Evolutionary conservation across 2,797 vertebrate species (phyloP).

Genomic region (Malacoctenus gilli): DNA sequence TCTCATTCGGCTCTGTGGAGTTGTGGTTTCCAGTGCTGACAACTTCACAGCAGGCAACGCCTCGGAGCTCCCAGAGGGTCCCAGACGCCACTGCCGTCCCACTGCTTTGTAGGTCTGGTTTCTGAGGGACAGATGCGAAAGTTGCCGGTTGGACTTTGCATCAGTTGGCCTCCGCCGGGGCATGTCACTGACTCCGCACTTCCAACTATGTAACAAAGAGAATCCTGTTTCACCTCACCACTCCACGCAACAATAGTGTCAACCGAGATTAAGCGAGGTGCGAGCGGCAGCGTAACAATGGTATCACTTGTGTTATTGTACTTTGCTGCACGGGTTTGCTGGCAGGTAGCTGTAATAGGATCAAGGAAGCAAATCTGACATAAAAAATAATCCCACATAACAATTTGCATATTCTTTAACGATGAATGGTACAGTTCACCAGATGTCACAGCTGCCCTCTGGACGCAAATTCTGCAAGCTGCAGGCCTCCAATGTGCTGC

Average conservation of each 20-base stretch:
- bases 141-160: no score
- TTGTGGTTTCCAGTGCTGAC: no score
- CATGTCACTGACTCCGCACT: no score
- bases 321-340: slow-evolving; percentile 55
- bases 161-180: no score
- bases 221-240: no score
- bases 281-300: slow-evolving; percentile 60
- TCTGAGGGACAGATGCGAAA: no score
- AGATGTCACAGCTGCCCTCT: slow-evolving; percentile 72
- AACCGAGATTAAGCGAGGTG: slow-evolving; percentile 39
- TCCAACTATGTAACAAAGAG: no score
- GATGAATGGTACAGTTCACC: slow-evolving; percentile 76
- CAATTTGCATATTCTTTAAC: slow-evolving; percentile 77
- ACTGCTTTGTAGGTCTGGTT: no score
- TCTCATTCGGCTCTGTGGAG: no score
- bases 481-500: slow-evolving; percentile 45
- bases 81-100: no score
- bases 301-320: slow-evolving; percentile 65
- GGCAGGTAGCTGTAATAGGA: slow-evolving; percentile 75
- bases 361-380: slow-evolving; percentile 75
- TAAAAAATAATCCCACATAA: slow-evolving; percentile 75
- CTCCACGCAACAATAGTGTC: slow-evolving; percentile 30
- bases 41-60: no score
- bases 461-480: slow-evolving; percentile 55
- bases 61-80: no score